Evolutionary conservation across 2,888 invertebrate species (phyloP).

Genomic region (Teleogryllus oceanicus): DNA sequence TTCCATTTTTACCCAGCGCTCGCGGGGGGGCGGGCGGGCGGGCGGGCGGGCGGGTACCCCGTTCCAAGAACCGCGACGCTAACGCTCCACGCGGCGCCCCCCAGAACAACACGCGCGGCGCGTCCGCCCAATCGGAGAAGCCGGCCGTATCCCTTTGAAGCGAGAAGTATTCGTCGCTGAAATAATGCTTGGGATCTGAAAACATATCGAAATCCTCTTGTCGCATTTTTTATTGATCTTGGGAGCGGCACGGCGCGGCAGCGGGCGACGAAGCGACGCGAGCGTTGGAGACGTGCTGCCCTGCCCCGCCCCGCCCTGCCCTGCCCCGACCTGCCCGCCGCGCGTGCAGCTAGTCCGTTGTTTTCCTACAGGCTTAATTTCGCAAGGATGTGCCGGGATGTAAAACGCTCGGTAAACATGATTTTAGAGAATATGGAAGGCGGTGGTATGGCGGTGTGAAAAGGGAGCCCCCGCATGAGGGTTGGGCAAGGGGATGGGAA

Average conservation of each 20-base stretch:
- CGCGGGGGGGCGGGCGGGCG: too few species aligned
- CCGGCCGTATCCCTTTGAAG: neutral
- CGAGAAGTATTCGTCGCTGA: slow-evolving; percentile 3
- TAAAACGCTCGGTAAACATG: neutral
- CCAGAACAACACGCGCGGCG: neutral
- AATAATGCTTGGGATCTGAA: neutral
- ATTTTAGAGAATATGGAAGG: neutral
- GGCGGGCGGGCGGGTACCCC: too few species aligned
- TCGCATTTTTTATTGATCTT: slow-evolving; percentile 3
- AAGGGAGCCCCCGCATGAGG: too few species aligned
- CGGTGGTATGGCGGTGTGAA: too few species aligned
- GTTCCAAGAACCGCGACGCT: too few species aligned
- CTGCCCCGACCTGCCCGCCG: neutral
- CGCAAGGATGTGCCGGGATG: neutral
- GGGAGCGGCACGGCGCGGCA: neutral
- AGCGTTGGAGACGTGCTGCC: too few species aligned
- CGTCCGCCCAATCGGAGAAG: neutral
- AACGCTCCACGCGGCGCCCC: neutral
- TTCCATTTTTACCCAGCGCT: neutral
- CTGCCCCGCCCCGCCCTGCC: too few species aligned
- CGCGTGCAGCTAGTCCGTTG: neutral
- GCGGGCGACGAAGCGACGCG: neutral
- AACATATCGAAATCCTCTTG: slow-evolving; percentile 18
- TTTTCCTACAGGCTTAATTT: neutral
- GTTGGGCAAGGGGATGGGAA: too few species aligned